Conservation (phyloP, 2,113 vertebrate genomes). For the Hemichromis elongatus region DNA sequence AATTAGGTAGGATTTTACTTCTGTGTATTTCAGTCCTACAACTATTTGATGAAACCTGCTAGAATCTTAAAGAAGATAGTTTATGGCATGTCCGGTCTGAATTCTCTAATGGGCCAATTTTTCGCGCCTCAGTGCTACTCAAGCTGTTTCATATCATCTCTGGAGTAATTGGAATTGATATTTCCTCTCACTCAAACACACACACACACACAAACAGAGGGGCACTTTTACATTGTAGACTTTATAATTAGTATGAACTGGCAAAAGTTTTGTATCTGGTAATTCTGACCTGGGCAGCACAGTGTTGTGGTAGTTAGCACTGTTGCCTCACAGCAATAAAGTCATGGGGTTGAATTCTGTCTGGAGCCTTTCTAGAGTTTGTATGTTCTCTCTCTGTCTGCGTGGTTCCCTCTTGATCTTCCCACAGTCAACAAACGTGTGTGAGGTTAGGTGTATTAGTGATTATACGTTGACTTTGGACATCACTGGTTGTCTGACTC, state of each 20-base stretch:
- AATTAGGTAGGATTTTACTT: not conserved
- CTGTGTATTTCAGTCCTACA: not conserved
- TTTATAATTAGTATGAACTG: too few species aligned
- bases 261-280: too few species aligned
- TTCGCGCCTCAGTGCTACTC: not conserved
- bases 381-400: too few species aligned
- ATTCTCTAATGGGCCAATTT: not conserved
- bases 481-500: not conserved
- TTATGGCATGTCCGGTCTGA: not conserved
- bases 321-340: too few species aligned
- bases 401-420: too few species aligned
- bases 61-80: not conserved
- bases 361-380: too few species aligned
- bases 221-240: too few species aligned
- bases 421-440: too few species aligned
- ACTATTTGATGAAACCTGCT: not conserved
- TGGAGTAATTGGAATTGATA: not conserved
- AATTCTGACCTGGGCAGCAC: too few species aligned
- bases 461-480: not conserved
- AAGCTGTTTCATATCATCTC: not conserved
- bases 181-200: not conserved
- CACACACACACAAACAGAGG: not conserved
- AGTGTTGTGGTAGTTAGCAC: too few species aligned
- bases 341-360: too few species aligned
- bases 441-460: not conserved